phyloP scores from a whole-genome alignment of 2,888 invertebrate genomes.

The Neuroscelio doddi region DNA sequence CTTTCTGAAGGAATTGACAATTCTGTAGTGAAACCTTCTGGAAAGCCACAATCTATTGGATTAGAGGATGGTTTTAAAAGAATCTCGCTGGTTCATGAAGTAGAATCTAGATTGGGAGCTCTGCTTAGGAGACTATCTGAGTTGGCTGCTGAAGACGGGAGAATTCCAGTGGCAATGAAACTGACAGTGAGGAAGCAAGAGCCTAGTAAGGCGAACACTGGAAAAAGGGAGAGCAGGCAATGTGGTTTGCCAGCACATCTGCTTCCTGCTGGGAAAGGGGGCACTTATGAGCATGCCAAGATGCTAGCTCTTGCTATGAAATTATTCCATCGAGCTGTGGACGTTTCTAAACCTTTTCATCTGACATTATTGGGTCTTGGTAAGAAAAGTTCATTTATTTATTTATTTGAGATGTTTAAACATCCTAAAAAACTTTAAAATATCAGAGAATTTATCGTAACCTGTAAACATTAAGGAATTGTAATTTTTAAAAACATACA shows the following conservation, averaged over 20 bases:
- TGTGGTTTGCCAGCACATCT: slow-evolving; percentile 76
- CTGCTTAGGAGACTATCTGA: slow-evolving; percentile 81
- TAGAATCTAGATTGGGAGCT: slow-evolving; percentile 81
- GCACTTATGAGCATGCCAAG: slow-evolving; percentile 76
- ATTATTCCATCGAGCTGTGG: slow-evolving; percentile 82
- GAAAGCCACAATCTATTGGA: slow-evolving; percentile 85
- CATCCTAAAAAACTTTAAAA: no score
- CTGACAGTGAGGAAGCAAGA: slow-evolving; percentile 84
- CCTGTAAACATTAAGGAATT: no score
- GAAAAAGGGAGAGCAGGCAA: slow-evolving; percentile 84
- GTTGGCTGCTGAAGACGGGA: slow-evolving; percentile 84
- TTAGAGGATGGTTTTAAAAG: slow-evolving; percentile 85
- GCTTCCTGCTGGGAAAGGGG: slow-evolving; percentile 75
- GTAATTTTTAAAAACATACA: no score
- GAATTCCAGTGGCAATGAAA: slow-evolving; percentile 83
- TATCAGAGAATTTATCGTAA: no score
- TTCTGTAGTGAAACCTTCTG: slow-evolving; percentile 81
- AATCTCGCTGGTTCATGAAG: slow-evolving; percentile 82
- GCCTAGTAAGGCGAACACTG: slow-evolving; percentile 75
- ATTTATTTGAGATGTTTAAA: no score
- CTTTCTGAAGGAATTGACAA: slow-evolving; percentile 85
- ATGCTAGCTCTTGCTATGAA: slow-evolving; percentile 82
- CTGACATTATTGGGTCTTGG: slow-evolving; percentile 83
- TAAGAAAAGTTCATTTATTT: no score
- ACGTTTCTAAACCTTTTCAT: slow-evolving; percentile 83